Percentiles rank a stretch among this genome's conserved stretches.
Evolutionary conservation across 2,797 vertebrate species (phyloP).

Genomic region (Arrhamphus sclerolepis): DNA sequence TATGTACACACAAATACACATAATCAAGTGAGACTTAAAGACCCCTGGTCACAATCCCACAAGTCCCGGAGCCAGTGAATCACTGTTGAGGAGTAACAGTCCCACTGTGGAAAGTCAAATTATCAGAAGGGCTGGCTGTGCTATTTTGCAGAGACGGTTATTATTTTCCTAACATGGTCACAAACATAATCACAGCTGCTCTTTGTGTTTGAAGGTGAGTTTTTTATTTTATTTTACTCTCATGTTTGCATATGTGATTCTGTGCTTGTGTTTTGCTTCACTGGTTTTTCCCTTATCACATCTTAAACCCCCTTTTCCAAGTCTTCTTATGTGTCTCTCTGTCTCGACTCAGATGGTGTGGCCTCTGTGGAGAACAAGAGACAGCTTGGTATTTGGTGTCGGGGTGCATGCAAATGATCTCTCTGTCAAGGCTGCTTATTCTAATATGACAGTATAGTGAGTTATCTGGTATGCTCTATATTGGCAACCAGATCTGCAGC

Average conservation of each 20-base stretch:
- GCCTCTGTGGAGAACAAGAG: conserved; percentile 72
- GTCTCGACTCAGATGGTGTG: conserved; percentile 60
- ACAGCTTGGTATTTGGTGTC: conserved; percentile 75
- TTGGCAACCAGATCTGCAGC: conserved; percentile 79
- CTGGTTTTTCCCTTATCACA: conserved; percentile 17
- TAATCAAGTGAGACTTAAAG: conserved; percentile 46
- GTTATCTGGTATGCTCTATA: conserved; percentile 78
- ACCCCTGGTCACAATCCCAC: conserved; percentile 45
- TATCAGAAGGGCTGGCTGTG: conserved; percentile 26
- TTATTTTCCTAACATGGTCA: conserved; percentile 51
- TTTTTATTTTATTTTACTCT: conserved; percentile 23
- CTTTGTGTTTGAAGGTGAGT: conserved; percentile 36
- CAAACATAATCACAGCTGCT: conserved; percentile 55
- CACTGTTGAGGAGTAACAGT: conserved; percentile 46
- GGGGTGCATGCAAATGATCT: conserved; percentile 83
- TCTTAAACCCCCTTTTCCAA: conserved; percentile 31
- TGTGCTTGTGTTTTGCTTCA: conserved; percentile 22
- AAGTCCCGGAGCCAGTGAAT: conserved; percentile 45
- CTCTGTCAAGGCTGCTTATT: conserved; percentile 82
- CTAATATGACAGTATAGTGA: conserved; percentile 81
- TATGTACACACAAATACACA: conserved; percentile 29
- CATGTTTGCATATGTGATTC: conserved; percentile 25
- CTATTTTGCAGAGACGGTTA: conserved; percentile 58
- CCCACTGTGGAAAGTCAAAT: conserved; percentile 28
- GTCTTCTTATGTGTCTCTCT: conserved; percentile 48